Evolutionary conservation across 2,888 invertebrate species (phyloP), one percentile per base, ranked within the genome.

Genomic region (Labia minor): DNA sequence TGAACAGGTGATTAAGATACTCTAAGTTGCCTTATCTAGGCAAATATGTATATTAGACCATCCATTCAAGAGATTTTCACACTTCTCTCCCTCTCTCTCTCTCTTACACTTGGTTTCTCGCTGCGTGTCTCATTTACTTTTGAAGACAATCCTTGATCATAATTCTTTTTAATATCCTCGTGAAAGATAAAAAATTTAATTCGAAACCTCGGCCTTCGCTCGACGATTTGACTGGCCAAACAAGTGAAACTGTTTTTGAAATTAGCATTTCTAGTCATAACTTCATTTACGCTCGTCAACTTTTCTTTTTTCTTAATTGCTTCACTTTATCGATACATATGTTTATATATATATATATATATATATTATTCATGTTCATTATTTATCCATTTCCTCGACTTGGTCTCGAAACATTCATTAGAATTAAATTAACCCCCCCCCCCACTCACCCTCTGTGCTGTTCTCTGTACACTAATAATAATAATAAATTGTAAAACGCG

Each of bases 41-140:
- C 49, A 49, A 49, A 49, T 49, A 49, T 49, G 49, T 49, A 49
- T 49, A 49, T 49, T 49, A 49, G 49, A 49, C 49, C 49, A 49
- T 49, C 16, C 16, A 49, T 49, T 14, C 16, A n/a, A 16, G 16
- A 49, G 49, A 49, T 49, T 49, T 49, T 49, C 49, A 49, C 49
- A 49, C 33, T 33, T 33, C n/a, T n/a, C n/a, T n/a, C n/a, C n/a
- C n/a, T n/a, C n/a, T n/a, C n/a, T n/a, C n/a, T n/a, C n/a, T n/a
- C n/a, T n/a, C n/a, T n/a, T n/a, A n/a, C n/a, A n/a, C n/a, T n/a
- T n/a, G n/a, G n/a, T n/a, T n/a, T n/a, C n/a, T n/a, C n/a, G n/a
- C n/a, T n/a, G n/a, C n/a, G n/a, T n/a, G n/a, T n/a, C n/a, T n/a
- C n/a, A n/a, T n/a, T n/a, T n/a, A n/a, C n/a, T n/a, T 49, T 49